phyloP scores from a whole-genome alignment of 2,888 invertebrate species.

The Coremacera marginata region DNA sequence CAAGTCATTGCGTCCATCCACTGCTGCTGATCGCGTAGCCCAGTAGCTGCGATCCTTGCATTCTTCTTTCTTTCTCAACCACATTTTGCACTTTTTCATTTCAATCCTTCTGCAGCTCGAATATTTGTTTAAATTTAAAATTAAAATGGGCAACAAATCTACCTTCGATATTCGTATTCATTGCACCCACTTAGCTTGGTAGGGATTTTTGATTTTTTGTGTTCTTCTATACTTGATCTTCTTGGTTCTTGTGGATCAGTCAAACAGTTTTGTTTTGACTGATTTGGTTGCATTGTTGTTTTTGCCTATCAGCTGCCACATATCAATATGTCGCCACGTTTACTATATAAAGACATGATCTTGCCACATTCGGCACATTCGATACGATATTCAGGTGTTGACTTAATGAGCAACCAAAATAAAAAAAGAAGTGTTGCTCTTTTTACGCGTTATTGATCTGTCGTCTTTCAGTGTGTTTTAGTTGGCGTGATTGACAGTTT shows the following conservation, averaged over 20 bases:
- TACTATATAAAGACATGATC: conserved; percentile 37
- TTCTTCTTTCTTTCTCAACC: not conserved
- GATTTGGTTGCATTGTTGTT: conserved; percentile 23
- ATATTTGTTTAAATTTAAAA: conserved; percentile 32
- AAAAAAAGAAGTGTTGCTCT: not conserved
- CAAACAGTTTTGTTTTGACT: conserved; percentile 28
- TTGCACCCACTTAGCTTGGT: conserved; percentile 3
- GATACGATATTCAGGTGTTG: conserved; percentile 33
- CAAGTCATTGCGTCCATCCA: not conserved
- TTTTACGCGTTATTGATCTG: conserved; percentile 17
- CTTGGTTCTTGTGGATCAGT: not conserved
- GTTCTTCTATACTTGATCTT: not conserved
- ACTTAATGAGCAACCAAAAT: conserved; percentile 37
- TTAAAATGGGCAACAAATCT: conserved; percentile 20
- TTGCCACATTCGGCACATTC: conserved; percentile 24
- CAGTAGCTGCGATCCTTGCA: not conserved
- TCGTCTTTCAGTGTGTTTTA: conserved; percentile 19
- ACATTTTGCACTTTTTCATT: not conserved
- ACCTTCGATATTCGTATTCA: not conserved
- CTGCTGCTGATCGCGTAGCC: not conserved
- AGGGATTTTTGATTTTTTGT: too few relatives aligned
- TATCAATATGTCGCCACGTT: conserved; percentile 25
- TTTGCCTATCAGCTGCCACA: conserved; percentile 17
- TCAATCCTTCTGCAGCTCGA: not conserved
- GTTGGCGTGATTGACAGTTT: conserved; percentile 39